Conservation (phyloP, 2,888 invertebrate species). For the Platypus cylindrus region DNA sequence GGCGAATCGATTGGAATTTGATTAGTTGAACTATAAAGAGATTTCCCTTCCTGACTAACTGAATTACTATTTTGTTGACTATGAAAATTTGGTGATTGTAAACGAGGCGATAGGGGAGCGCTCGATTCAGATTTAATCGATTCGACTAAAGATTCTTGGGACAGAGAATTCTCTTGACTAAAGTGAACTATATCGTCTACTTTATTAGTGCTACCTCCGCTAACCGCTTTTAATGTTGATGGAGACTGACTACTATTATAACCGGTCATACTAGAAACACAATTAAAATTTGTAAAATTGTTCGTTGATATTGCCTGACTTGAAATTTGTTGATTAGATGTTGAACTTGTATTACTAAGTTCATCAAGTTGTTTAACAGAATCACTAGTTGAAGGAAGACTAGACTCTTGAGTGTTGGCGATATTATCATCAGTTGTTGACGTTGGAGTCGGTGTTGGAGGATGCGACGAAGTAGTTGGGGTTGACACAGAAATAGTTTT, state of each 20-base stretch:
- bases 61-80: constrained; percentile 17
- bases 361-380: constrained; percentile 29
- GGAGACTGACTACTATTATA: constrained; percentile 24
- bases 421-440: constrained; percentile 35
- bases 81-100: constrained; percentile 20
- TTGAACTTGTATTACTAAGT: constrained; percentile 27
- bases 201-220: too few species aligned
- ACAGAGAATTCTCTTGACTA: constrained; percentile 30
- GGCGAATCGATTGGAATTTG: constrained; percentile 7
- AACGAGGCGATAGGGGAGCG: constrained; percentile 18
- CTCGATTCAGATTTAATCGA: constrained; percentile 23
- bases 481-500: constrained; percentile 23
- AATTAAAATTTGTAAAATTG: constrained; percentile 33
- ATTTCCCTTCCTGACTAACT: constrained; percentile 7
- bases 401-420: constrained; percentile 29
- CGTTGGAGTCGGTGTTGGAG: constrained; percentile 34
- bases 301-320: constrained; percentile 29
- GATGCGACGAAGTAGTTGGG: constrained; percentile 30
- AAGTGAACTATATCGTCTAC: constrained; percentile 34
- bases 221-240: constrained; percentile 26
- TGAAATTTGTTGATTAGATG: constrained; percentile 37
- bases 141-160: constrained; percentile 28
- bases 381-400: constrained; percentile 32
- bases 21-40: constrained; percentile 4
- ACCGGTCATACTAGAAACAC: constrained; percentile 34